Evolutionary conservation across 2,888 invertebrate genomes (phyloP), one percentile per base, ranked within the genome.

Genomic region (Apotomis turbidana): DNA sequence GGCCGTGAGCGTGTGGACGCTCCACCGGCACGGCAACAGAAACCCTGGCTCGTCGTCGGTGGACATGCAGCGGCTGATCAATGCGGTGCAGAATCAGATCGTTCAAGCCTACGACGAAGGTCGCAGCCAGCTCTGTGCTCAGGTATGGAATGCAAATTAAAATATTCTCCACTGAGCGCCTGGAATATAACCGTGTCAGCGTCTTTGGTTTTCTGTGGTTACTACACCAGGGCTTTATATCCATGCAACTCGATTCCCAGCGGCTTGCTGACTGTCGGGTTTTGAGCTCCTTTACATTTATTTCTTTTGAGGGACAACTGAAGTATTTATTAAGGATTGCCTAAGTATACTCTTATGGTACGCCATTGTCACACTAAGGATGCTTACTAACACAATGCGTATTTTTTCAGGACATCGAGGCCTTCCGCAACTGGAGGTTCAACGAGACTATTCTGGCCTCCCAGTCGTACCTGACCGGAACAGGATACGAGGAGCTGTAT

Each of bases 1-100:
- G 68, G 94, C 96, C 0, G 85, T 93, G 4, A 95, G 95, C 82
- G 90, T 95, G 61, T 96, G 96, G 96, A 93, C 95, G 76, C 79
- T 95, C 57, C 91, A 93, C 68, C 89, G 95, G 27, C 95, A 95
- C 79, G 96, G 96, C 12, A 94, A 95, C 0, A 88, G 94, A 61
- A 87, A 94, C 74, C 95, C 96, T 0, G 86, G 89, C 12, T 80
- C 79, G 4, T 90, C 90, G 27, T 94, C 95, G 13, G 76, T 81
- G 46, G 85, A 87, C 49, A 88, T 95, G 61, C 81, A 63, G 52
- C 41, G n/a, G 52, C 58, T 72, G 44, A 58, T 68, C 8, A 58
- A 68, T 46, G 12, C 9, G 87, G 27, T 95, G 1, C 89, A 86
- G 66, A 91, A 94, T 71, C 90, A 94, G 76, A 94, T 96, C 74